A percentile compares a stretch with the other conserved stretches of the same genome.
Evolutionary conservation across 2,113 vertebrate species (phyloP).

Genomic region (Urocynchramus pylzowi): DNA sequence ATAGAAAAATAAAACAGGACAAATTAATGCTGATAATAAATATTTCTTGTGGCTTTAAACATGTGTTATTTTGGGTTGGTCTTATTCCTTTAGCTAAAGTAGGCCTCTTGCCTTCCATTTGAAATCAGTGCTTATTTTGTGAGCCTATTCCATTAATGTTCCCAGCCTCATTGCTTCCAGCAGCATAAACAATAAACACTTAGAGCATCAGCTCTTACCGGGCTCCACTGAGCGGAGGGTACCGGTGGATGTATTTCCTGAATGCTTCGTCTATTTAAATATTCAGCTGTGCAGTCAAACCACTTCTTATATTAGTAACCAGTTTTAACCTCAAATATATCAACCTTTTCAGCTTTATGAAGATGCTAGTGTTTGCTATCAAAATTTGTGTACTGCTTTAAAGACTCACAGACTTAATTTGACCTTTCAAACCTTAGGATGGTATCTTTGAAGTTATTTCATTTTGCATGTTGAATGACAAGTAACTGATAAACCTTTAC

Average conservation of each 20-base stretch:
- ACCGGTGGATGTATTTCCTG: constrained; percentile 4
- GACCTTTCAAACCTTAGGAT: neutral
- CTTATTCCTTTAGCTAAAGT: constrained; percentile 26
- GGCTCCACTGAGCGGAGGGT: neutral
- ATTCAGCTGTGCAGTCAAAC: constrained; percentile 32
- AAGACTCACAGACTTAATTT: neutral
- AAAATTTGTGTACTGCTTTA: neutral
- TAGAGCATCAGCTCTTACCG: neutral
- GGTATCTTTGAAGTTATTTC: neutral
- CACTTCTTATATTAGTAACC: neutral
- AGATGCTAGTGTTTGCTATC: neutral
- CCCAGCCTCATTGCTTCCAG: constrained; percentile 1
- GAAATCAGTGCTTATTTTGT: neutral
- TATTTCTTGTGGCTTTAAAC: constrained; percentile 28
- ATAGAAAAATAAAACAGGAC: constrained; percentile 19
- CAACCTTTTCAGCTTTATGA: neutral
- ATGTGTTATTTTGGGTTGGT: constrained; percentile 23
- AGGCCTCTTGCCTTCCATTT: neutral
- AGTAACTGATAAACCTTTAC: neutral
- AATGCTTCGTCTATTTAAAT: constrained; percentile 17
- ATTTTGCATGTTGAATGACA: neutral
- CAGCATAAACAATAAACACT: neutral
- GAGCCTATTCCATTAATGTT: neutral
- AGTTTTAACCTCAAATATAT: constrained; percentile 10
- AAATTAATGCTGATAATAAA: constrained; percentile 51